A percentile compares a stretch with the other conserved stretches of the same genome.
phyloP scores from a whole-genome alignment of 1,140 invertebrate genomes.

The Drosophila repleta region DNA sequence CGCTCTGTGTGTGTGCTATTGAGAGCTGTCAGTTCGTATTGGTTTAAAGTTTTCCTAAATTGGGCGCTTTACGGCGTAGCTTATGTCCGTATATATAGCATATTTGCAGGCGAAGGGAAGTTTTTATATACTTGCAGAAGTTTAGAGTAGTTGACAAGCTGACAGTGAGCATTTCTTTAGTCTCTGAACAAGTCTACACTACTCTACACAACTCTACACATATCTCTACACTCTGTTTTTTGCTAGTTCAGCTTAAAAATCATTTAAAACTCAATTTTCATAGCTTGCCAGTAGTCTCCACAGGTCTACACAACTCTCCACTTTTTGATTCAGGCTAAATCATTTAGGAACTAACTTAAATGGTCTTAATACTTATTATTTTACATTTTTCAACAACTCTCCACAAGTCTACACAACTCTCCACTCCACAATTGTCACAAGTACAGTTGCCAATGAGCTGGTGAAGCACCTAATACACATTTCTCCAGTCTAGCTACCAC shows the following conservation, averaged over 20 bases:
- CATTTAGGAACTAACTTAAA: no score
- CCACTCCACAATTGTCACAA: background rate
- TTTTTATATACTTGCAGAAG: no score
- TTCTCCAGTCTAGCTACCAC: no score
- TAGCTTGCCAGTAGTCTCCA: background rate
- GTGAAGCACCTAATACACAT: no score
- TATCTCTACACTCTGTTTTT: background rate
- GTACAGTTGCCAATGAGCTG: no score
- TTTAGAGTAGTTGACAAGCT: no score
- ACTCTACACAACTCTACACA: background rate
- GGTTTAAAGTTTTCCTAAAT: constrained; percentile 43
- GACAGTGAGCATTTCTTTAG: background rate
- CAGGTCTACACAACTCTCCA: constrained; percentile 13
- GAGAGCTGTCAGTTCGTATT: constrained; percentile 58
- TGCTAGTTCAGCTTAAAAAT: background rate
- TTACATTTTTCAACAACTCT: background rate
- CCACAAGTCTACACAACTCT: constrained; percentile 12
- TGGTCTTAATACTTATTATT: background rate
- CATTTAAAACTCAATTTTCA: background rate
- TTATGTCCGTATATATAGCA: background rate
- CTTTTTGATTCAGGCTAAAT: no score
- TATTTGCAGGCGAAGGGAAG: no score
- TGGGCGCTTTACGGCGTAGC: constrained; percentile 14
- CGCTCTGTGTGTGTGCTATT: constrained; percentile 29
- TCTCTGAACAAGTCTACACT: constrained; percentile 2